These are phyloP conservation scores for Picus viridis DNA, from an alignment of 2,797 vertebrate genomes.

Conservation along the genomic window DNA sequence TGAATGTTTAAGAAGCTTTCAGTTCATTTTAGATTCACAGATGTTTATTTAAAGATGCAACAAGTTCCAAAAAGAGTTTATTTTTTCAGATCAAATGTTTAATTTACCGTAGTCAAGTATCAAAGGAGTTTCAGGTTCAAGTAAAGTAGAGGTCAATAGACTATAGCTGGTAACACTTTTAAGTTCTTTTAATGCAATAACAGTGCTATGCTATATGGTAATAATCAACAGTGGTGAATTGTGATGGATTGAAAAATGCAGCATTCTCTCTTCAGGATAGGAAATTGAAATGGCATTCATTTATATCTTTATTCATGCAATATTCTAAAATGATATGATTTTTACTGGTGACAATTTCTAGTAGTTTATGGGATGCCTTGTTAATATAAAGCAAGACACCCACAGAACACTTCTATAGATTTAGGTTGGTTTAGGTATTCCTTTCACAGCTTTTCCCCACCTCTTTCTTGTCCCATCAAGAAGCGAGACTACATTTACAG, in stretches of 20 bases:
- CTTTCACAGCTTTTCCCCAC: neutral
- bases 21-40: neutral
- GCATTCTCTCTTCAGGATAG: neutral
- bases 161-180: neutral
- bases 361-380: neutral
- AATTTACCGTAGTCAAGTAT: neutral
- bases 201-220: neutral
- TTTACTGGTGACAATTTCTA: neutral
- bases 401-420: neutral
- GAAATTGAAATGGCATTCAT: neutral
- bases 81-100: constrained; percentile 33
- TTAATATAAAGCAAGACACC: neutral
- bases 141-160: neutral
- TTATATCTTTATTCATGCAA: neutral
- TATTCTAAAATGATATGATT: neutral
- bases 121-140: neutral
- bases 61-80: neutral
- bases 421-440: neutral
- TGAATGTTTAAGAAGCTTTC: constrained; percentile 16
- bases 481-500: neutral
- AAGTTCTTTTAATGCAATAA: neutral
- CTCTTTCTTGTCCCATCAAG: neutral
- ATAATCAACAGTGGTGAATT: neutral
- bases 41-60: neutral
- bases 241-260: neutral